phyloP scores from a whole-genome alignment of 2,888 invertebrate species.

The Acronicta alni region DNA sequence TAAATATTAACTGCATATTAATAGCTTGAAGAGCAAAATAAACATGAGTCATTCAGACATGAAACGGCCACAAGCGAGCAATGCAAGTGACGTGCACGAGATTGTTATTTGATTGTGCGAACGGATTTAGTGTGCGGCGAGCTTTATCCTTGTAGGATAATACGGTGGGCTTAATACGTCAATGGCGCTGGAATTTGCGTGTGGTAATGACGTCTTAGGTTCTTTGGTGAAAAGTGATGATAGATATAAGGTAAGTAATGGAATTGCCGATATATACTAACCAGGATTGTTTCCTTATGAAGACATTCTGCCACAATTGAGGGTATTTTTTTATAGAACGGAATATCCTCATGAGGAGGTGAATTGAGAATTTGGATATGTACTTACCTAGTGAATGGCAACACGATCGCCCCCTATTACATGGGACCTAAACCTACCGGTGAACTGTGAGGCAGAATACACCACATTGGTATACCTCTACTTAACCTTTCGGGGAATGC shows the following conservation, averaged over 20 bases:
- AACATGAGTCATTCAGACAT: constrained; percentile 5
- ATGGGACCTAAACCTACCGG: too few species aligned
- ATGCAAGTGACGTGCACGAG: constrained; percentile 22
- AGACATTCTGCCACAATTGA: too few species aligned
- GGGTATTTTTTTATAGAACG: too few species aligned
- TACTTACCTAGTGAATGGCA: too few species aligned
- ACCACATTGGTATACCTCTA: too few species aligned
- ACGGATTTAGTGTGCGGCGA: constrained; percentile 10
- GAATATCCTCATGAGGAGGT: too few species aligned
- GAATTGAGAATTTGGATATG: too few species aligned
- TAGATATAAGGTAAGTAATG: background rate
- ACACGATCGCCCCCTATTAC: too few species aligned
- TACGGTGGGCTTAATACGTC: constrained; percentile 6
- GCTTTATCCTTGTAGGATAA: constrained; percentile 10
- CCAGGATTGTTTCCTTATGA: too few species aligned
- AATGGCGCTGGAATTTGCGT: constrained; percentile 8
- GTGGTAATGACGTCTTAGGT: constrained; percentile 1
- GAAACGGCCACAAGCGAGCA: background rate
- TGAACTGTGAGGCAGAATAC: too few species aligned
- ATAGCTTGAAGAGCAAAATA: constrained; percentile 5
- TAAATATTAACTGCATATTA: constrained; percentile 7
- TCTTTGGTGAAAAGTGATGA: constrained; percentile 1
- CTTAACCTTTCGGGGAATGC: too few species aligned
- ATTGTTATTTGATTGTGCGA: constrained; percentile 7
- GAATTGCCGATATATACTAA: too few species aligned